Evolutionary conservation across 2,113 vertebrate species (phyloP).

Genomic region (Lethenteron reissneri): DNA sequence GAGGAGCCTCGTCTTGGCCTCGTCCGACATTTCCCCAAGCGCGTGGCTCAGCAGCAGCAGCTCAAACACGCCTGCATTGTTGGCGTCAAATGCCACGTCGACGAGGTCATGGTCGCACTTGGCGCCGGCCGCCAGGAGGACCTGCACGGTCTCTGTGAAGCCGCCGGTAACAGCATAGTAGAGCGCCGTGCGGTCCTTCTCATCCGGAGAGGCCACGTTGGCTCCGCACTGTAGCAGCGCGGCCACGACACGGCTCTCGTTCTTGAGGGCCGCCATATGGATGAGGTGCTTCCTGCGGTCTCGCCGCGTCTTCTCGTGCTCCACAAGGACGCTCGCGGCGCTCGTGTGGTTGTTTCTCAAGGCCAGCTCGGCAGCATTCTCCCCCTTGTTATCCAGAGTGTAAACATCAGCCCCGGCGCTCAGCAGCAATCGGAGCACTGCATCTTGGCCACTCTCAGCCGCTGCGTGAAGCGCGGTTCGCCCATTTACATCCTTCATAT

Average conservation of each 20-base stretch:
- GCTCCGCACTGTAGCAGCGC: constrained; percentile 24
- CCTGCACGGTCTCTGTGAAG: constrained; percentile 20
- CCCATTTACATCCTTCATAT: constrained; percentile 22
- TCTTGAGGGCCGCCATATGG: constrained; percentile 25
- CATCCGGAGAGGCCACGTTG: constrained; percentile 16
- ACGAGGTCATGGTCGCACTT: constrained; percentile 14
- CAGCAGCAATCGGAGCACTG: constrained; percentile 17
- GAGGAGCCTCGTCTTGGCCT: constrained; percentile 20
- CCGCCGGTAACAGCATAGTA: constrained; percentile 23
- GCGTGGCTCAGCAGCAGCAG: constrained; percentile 20
- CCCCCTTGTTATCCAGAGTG: constrained; percentile 17
- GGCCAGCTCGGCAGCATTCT: constrained; percentile 24
- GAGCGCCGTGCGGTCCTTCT: constrained; percentile 23
- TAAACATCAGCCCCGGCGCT: constrained; percentile 20
- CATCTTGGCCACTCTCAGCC: constrained; percentile 20
- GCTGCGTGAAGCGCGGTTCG: constrained; percentile 33
- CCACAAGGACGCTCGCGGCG: constrained; percentile 19
- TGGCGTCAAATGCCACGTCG: constrained; percentile 23
- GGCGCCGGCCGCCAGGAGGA: constrained; percentile 16
- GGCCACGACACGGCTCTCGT: constrained; percentile 22
- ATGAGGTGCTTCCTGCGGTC: constrained; percentile 23
- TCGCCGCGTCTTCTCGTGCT: constrained; percentile 21
- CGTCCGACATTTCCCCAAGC: constrained; percentile 16
- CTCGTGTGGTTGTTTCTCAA: constrained; percentile 18
- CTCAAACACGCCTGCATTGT: constrained; percentile 20